Percentiles rank a stretch among this genome's conserved stretches.
These are phyloP conservation scores for Callorhinus ursinus DNA, from an alignment of 2,113 vertebrate species.

Conservation along the genomic window DNA sequence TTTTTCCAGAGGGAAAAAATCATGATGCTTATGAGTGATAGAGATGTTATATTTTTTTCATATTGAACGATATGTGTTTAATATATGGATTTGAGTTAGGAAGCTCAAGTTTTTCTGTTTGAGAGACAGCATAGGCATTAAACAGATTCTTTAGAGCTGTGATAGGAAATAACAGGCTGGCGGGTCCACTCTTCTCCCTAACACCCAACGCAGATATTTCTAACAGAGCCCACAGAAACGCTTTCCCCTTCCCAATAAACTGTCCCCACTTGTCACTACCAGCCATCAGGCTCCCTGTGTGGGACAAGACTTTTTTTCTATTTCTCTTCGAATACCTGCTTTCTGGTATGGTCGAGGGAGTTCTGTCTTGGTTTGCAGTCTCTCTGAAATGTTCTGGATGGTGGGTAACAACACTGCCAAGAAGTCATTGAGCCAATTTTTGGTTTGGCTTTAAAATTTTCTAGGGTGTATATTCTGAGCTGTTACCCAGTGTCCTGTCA, in stretches of 20 bases:
- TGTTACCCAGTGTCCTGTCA: background rate
- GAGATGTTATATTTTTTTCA: background rate
- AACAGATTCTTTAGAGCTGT: background rate
- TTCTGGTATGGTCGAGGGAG: background rate
- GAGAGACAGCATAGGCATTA: background rate
- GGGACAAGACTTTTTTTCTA: background rate
- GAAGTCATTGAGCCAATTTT: background rate
- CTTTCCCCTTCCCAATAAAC: background rate
- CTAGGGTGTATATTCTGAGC: background rate
- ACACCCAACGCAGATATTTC: background rate
- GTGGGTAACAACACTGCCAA: background rate
- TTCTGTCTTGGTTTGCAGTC: background rate
- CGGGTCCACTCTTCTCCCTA: background rate
- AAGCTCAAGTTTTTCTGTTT: background rate
- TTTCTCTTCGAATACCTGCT: background rate
- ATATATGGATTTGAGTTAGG: background rate
- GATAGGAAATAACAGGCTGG: background rate
- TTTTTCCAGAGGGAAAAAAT: background rate
- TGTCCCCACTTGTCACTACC: background rate
- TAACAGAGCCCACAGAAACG: accelerated
- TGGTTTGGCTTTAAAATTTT: background rate
- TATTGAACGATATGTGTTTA: background rate
- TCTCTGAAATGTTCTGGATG: background rate
- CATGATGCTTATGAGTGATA: background rate
- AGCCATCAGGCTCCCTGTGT: too few relatives aligned